Conservation (phyloP, 2,888 invertebrate genomes). For the Eupithecia inturbata region DNA sequence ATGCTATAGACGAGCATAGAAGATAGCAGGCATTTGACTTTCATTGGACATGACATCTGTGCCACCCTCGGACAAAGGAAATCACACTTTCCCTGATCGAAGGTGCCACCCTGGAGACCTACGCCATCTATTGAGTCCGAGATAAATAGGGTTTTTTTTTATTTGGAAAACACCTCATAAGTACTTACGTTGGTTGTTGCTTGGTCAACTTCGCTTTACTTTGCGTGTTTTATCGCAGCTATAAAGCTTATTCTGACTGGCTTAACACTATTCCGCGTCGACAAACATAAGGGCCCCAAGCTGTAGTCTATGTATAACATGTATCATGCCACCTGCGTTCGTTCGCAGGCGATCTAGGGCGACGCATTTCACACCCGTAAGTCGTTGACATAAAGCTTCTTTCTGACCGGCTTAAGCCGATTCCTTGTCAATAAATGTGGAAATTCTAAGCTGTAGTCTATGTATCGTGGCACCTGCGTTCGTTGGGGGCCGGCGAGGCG, state of each 20-base stretch:
- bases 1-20: too few species aligned
- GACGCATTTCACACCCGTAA: background rate
- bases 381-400: background rate
- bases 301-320: background rate
- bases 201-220: background rate
- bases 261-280: background rate
- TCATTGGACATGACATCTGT: too few species aligned
- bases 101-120: too few species aligned
- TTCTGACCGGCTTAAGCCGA: background rate
- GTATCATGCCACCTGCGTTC: constrained; percentile 69
- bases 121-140: background rate
- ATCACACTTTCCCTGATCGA: too few species aligned
- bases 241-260: background rate
- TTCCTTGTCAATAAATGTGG: background rate
- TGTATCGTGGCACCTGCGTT: constrained; percentile 68
- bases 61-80: too few species aligned
- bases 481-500: constrained; percentile 69
- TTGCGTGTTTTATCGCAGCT: background rate
- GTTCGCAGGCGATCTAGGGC: constrained; percentile 56
- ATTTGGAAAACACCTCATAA: background rate
- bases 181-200: background rate
- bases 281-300: background rate
- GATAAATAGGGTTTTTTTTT: background rate
- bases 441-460: background rate
- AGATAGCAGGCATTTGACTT: too few species aligned